Conservation (phyloP, 2,113 vertebrate genomes). For the Lagopus leucura region DNA sequence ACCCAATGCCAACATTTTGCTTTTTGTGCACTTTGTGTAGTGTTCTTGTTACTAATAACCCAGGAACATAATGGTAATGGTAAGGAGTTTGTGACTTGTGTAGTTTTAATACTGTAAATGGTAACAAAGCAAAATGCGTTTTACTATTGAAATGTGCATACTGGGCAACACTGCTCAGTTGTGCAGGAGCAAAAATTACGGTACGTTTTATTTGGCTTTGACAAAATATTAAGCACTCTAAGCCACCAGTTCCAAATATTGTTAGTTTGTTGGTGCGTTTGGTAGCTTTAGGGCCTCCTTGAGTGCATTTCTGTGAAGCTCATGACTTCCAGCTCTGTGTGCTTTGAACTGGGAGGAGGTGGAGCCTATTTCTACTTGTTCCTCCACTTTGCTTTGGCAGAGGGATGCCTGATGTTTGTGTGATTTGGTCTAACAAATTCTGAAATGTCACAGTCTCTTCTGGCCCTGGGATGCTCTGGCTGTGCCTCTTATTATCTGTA, state of each 20-base stretch:
- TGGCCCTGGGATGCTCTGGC: neutral
- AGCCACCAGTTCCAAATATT: neutral
- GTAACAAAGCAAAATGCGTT: neutral
- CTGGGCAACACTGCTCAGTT: neutral
- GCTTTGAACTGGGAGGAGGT: neutral
- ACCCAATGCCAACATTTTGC: neutral
- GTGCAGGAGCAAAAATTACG: neutral
- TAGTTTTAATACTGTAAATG: neutral
- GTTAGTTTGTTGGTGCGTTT: fast-evolving
- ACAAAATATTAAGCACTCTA: no score
- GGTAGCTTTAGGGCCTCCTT: neutral
- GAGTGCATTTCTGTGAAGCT: neutral
- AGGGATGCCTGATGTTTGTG: neutral
- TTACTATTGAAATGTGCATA: neutral
- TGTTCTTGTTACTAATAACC: neutral
- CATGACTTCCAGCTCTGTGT: fast-evolving
- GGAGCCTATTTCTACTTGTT: neutral
- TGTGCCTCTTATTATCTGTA: neutral
- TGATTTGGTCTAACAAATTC: neutral
- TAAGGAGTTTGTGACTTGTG: neutral
- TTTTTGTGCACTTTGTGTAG: neutral
- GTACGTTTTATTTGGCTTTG: neutral
- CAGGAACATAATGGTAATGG: fast-evolving
- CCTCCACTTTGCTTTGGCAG: neutral
- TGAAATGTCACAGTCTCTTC: neutral